Conservation (phyloP, 2,797 vertebrate species). For the Alca torda region DNA sequence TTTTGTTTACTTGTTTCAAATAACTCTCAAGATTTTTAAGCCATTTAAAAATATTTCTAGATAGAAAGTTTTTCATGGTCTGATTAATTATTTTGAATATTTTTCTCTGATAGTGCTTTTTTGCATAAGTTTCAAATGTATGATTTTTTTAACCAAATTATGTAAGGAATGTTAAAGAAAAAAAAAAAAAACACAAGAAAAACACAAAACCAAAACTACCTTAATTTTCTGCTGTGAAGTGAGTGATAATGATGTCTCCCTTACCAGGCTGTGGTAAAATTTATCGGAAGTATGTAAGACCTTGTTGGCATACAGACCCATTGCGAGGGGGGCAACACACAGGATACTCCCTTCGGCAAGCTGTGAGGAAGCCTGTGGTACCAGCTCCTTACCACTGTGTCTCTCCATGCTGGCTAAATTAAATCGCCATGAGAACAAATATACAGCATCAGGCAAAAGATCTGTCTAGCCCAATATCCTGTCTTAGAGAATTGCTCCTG, state of each 20-base stretch:
- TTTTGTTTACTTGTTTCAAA: background rate
- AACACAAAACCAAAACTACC: background rate
- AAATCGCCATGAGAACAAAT: background rate
- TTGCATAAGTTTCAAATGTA: background rate
- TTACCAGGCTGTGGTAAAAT: background rate
- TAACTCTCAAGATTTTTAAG: background rate
- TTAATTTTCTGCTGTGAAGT: background rate
- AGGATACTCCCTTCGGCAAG: accelerated
- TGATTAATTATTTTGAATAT: background rate
- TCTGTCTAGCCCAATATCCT: background rate
- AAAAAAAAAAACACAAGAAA: background rate
- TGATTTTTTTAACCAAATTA: background rate
- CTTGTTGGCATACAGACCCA: background rate
- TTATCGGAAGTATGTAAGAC: background rate
- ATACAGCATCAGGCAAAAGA: background rate
- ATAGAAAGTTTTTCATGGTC: background rate
- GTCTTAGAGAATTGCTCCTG: background rate
- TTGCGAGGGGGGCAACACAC: background rate
- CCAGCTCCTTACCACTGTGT: background rate
- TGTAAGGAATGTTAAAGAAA: background rate
- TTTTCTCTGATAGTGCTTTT: background rate
- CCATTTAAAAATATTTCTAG: background rate
- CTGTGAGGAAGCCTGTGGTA: background rate
- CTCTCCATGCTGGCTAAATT: background rate
- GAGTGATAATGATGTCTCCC: background rate